Evolutionary conservation across 2,797 vertebrate genomes (phyloP).

Genomic region (Sylvilagus floridanus): DNA sequence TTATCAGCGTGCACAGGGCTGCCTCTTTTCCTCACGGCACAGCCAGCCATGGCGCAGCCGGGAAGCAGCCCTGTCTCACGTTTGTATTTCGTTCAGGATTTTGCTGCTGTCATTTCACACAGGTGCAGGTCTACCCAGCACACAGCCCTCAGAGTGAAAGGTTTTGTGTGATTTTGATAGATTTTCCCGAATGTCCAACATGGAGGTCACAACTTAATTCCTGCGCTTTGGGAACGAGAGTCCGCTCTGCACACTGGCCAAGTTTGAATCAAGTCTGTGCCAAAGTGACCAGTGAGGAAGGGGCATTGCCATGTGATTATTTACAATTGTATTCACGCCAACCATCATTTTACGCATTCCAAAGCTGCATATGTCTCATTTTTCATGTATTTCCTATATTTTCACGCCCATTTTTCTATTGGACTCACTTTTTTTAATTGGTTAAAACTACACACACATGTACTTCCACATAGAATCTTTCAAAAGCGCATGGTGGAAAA

Average conservation of each 20-base stretch:
- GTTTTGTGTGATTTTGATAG: background rate
- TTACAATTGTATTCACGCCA: background rate
- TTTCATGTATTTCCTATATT: background rate
- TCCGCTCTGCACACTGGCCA: background rate
- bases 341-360: background rate
- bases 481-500: no score
- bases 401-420: background rate
- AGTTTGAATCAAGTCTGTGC: background rate
- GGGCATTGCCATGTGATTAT: fast-evolving
- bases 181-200: background rate
- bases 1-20: fast-evolving
- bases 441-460: no score
- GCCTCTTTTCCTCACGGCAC: background rate
- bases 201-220: background rate
- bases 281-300: background rate
- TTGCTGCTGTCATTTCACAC: background rate
- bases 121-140: fast-evolving
- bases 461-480: no score
- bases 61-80: background rate
- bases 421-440: background rate
- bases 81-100: background rate
- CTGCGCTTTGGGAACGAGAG: no score
- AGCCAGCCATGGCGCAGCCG: background rate
- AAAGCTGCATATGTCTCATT: no score
- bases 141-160: background rate